A percentile compares a stretch with the other conserved stretches of the same genome.
Evolutionary conservation across 2,797 vertebrate genomes (phyloP).

Genomic region (Dipus sagitta): DNA sequence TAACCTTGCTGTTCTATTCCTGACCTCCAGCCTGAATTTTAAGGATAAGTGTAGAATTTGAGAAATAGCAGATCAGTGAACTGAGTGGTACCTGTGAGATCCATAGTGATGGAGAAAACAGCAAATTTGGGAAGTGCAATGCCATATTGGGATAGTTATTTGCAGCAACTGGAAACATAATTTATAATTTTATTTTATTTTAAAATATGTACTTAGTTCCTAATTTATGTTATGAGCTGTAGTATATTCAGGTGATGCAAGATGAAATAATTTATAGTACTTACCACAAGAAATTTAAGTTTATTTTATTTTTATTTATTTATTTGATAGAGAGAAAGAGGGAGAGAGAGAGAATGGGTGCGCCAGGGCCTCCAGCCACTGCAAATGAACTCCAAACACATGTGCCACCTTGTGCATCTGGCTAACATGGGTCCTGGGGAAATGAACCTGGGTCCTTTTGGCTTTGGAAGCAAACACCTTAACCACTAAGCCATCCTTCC

Average conservation of each 20-base stretch:
- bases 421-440: too few relatives aligned
- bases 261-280: not conserved
- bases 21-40: not conserved
- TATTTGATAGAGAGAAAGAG: too few relatives aligned
- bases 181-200: not conserved
- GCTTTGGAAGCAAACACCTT: too few relatives aligned
- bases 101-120: not conserved
- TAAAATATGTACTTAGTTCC: not conserved
- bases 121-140: not conserved
- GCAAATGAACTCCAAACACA: too few relatives aligned
- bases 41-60: not conserved
- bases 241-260: not conserved
- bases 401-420: too few relatives aligned
- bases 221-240: not conserved
- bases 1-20: not conserved
- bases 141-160: accelerated
- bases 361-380: too few relatives aligned
- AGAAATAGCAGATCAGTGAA: not conserved
- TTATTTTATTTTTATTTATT: too few relatives aligned
- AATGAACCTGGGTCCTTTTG: too few relatives aligned
- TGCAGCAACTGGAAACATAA: not conserved
- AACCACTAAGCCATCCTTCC: too few relatives aligned
- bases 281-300: not conserved
- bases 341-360: too few relatives aligned
- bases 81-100: not conserved